Base-by-base conservation (phyloP, 1,140 invertebrate species). In the Eueides isabella region DNA sequence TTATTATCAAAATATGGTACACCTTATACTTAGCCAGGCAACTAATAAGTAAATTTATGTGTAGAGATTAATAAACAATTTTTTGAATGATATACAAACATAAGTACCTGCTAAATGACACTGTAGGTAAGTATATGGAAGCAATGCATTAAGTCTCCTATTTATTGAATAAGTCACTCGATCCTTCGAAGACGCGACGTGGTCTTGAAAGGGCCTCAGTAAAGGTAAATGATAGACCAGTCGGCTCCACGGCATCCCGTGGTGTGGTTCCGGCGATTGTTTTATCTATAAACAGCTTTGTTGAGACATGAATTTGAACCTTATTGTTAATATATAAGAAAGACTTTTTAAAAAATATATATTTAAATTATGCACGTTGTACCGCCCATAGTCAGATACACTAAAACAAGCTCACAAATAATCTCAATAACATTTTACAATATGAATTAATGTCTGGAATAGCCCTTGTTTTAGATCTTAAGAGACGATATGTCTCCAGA, bases 261-360 rank as follows among this genome's bases (percentile, higher is more conserved):
- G n/a, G 75, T 64, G 75, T 69, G 44, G 75, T 73, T 77, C 75
- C 75, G 75, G 75, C 63, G 71, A 77, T 77, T 77, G 75, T 77
- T 67, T 67, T 61, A 31, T 31, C 30, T 14, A 14, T 19, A 38
- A 35, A 16, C 9, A 55, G 23, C 23, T 26, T 23, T 55, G 23
- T 55, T 26, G 9, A 26, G 19, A 55, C 2, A 55, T 55, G 48
- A 55, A 55, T 55, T 55, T 55, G 23, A 55, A 14, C 19, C 2
- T 55, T 55, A 55, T 12, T 26, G 0, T 55, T 4, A 11, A 12
- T 0, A 1, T 1, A 23, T 12, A 55, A 55, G 19, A 9, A 12
- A 55, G 2, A 11, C 6, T 61, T 71, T 6, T 28, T 19, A 31
- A 9, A 23, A 1, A 41, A 30, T 14, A 2, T n/a, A 14, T 16